Base-by-base conservation (phyloP, 2,797 vertebrate species). In the Cynopterus sphinx region DNA sequence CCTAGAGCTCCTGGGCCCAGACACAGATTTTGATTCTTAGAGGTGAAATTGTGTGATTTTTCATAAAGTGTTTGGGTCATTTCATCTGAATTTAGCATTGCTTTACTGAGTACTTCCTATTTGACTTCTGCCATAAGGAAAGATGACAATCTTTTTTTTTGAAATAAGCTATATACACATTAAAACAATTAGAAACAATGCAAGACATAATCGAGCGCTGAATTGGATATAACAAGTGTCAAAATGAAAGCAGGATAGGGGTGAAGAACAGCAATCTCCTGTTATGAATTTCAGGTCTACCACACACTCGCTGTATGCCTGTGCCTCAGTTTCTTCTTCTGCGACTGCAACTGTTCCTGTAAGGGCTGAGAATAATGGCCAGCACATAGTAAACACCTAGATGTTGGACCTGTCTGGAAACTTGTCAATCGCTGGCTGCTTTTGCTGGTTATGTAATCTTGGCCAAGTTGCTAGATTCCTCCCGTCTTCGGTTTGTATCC, bases 161-260 rank as follows among this genome's bases (percentile, higher is more conserved):
- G 87, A 95, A 96, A 93, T 33, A 59, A 81, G 57, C 19, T 33
- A 24, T 49, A 65, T 55, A 89, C 24, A 94, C 26, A 87, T 83
- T 87, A 95, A 94, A 92, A 86, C 77, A 87, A 90, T 84, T 70
- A 93, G 71, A 94, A 95, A 90, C 84, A 82, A 90, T 10, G 3
- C 0, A 24, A 81, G 71, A 33, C 51, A 41, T 63, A 84, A 92
- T 90, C 53, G 84, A 87, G 65, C 24, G 19, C 12, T 59, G 61
- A 71, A 53, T 5, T 71, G 75, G 73, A 55, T 63, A 68, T 67
- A 89, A 83, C n/a, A 59, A 53, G 67, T 73, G 43, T 89, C 59
- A 65, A 65, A 77, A 91, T 81, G 51, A 43, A 84, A 77, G 49
- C 31, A 88, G 78, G 74, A 61, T 36, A 89, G 28, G 24, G 81